Conservation (phyloP, 2,888 invertebrate genomes). For the Eurytoma adleriae region DNA sequence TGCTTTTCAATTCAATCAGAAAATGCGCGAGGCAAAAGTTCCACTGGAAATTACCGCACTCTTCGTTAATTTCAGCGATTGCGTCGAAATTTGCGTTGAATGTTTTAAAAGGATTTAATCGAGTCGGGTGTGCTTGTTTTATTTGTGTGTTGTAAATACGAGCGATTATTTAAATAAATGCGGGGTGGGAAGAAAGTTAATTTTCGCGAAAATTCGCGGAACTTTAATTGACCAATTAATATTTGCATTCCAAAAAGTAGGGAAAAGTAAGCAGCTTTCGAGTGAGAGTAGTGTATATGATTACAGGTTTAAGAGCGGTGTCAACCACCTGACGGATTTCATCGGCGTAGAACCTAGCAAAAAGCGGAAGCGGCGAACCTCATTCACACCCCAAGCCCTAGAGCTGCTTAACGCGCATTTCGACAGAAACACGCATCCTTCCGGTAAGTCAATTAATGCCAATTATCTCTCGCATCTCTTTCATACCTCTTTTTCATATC, state of each 20-base stretch:
- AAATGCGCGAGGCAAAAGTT: background rate
- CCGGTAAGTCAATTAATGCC: conserved; percentile 81
- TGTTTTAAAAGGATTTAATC: too few relatives aligned
- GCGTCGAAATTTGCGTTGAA: background rate
- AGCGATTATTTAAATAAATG: background rate
- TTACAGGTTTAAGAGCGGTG: conserved; percentile 92
- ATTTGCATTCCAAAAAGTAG: conserved; percentile 5
- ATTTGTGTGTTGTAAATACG: background rate
- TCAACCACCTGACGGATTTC: conserved; percentile 96
- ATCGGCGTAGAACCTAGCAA: conserved; percentile 98
- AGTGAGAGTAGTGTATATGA: conserved; percentile 73
- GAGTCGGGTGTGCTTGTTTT: too few relatives aligned
- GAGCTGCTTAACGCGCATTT: conserved; percentile 97
- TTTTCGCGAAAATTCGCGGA: background rate
- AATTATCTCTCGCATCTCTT: conserved; percentile 46
- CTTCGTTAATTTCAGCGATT: background rate
- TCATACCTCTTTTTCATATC: background rate
- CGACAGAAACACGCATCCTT: conserved; percentile 97
- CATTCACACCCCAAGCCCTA: conserved; percentile 97
- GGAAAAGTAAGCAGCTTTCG: conserved; percentile 66
- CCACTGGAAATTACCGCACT: background rate
- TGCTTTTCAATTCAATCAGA: conserved; percentile 38
- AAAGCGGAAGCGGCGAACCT: conserved; percentile 96
- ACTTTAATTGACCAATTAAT: conserved; percentile 11
- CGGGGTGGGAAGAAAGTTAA: background rate